These are phyloP conservation scores for Onthophagus sagittarius DNA, from an alignment of 2,888 invertebrate species.

Conservation along the genomic window DNA sequence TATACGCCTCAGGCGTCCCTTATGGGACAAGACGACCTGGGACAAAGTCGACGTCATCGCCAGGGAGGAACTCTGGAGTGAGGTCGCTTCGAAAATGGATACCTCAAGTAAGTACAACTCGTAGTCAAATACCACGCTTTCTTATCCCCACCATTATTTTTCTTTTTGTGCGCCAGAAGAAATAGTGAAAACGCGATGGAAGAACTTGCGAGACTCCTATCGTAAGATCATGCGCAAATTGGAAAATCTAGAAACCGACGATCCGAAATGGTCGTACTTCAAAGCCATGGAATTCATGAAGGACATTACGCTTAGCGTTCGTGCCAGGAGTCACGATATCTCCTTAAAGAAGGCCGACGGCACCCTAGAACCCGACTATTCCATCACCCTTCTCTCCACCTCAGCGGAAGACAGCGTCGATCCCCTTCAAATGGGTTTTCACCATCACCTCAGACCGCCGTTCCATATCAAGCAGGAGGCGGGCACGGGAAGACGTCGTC, in stretches of 20 bases:
- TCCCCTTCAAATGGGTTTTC: conserved; percentile 22
- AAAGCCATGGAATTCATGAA: conserved; percentile 32
- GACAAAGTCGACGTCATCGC: conserved; percentile 29
- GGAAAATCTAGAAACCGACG: conserved; percentile 18
- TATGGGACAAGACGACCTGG: conserved; percentile 32
- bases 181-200: conserved; percentile 50
- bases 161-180: conserved; percentile 39
- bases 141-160: background rate
- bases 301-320: conserved; percentile 30
- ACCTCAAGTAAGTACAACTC: conserved; percentile 29
- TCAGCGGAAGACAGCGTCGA: conserved; percentile 25
- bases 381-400: conserved; percentile 23
- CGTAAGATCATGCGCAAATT: conserved; percentile 29
- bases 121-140: conserved; percentile 5
- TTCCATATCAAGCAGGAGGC: conserved; percentile 22
- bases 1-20: conserved; percentile 28
- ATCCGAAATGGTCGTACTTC: conserved; percentile 32
- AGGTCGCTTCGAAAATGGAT: conserved; percentile 33
- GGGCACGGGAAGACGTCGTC: conserved; percentile 19
- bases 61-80: conserved; percentile 39
- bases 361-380: conserved; percentile 26
- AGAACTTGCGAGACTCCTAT: conserved; percentile 39
- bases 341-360: conserved; percentile 24
- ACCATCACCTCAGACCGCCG: conserved; percentile 8
- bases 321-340: conserved; percentile 29